These are phyloP conservation scores for Euschistus heros DNA, from an alignment of 1,140 invertebrate genomes.

Conservation along the genomic window DNA sequence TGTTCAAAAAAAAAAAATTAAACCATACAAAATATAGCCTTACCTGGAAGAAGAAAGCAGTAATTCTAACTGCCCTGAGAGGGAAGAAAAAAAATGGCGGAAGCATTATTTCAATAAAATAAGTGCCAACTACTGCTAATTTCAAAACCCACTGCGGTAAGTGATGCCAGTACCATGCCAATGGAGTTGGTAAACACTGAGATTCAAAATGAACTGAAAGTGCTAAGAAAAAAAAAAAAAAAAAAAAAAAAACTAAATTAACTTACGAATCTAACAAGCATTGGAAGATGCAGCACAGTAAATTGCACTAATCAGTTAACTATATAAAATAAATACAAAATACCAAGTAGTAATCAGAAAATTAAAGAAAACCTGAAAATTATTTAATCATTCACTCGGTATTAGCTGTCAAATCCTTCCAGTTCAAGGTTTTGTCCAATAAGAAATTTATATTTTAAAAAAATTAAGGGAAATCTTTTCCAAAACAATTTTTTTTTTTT, in stretches of 20 bases:
- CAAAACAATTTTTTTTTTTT: too few relatives aligned
- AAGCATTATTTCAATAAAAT: slow-evolving; percentile 55
- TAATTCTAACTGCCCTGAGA: slow-evolving; percentile 48
- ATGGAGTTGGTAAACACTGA: slow-evolving; percentile 55
- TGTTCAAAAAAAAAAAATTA: not conserved
- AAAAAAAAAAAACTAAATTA: too few relatives aligned
- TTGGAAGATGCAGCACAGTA: too few relatives aligned
- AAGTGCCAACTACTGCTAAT: slow-evolving; percentile 48
- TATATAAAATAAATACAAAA: not conserved
- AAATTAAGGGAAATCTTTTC: too few relatives aligned
- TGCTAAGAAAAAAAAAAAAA: slow-evolving; percentile 43
- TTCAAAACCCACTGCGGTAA: slow-evolving; percentile 56
- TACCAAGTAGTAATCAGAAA: too few relatives aligned
- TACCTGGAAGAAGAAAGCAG: slow-evolving; percentile 60
- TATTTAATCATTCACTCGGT: too few relatives aligned
- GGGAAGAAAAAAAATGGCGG: slow-evolving; percentile 74
- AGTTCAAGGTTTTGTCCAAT: too few relatives aligned
- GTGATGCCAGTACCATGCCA: slow-evolving; percentile 59
- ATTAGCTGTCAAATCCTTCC: too few relatives aligned
- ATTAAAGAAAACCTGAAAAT: too few relatives aligned
- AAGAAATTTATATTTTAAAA: too few relatives aligned
- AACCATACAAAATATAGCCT: slow-evolving; percentile 22
- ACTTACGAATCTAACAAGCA: too few relatives aligned
- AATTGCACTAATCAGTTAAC: not conserved
- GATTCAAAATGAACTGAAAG: slow-evolving; percentile 65